Percentiles rank a stretch among this genome's conserved stretches.
These are phyloP conservation scores for Notechis scutatus DNA, from an alignment of 2,113 vertebrate species.

Conservation along the genomic window DNA sequence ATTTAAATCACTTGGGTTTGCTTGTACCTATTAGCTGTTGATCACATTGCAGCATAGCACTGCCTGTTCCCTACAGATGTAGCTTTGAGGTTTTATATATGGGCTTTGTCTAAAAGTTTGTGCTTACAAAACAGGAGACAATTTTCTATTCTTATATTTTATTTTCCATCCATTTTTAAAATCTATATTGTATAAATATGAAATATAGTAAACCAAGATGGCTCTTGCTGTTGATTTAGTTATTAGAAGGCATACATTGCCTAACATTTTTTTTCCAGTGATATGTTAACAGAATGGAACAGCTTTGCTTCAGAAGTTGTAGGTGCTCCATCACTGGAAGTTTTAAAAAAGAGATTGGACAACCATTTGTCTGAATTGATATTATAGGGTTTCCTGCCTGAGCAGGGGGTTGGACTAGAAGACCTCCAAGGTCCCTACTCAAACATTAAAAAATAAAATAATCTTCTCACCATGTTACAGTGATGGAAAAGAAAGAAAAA, in stretches of 20 bases:
- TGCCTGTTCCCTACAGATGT: background rate
- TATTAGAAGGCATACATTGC: background rate
- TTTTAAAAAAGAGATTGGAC: too few relatives aligned
- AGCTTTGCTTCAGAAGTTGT: too few relatives aligned
- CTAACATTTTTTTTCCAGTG: background rate
- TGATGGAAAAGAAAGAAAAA: background rate
- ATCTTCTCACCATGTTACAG: background rate
- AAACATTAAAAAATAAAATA: background rate
- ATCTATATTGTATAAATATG: background rate
- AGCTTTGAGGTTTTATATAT: background rate
- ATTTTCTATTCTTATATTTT: background rate
- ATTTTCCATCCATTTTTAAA: background rate
- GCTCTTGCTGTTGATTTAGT: background rate
- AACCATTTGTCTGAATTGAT: too few relatives aligned
- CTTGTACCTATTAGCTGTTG: background rate
- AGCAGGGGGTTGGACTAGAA: too few relatives aligned
- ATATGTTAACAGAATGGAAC: too few relatives aligned
- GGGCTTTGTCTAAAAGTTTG: background rate
- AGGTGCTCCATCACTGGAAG: too few relatives aligned
- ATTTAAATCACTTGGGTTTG: background rate
- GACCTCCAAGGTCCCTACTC: background rate
- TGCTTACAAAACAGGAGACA: background rate
- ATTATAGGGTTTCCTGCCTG: too few relatives aligned
- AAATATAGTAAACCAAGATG: background rate
- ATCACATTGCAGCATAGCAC: background rate